phyloP scores from a whole-genome alignment of 2,888 invertebrate genomes.

The Lamellibrachia satsuma region DNA sequence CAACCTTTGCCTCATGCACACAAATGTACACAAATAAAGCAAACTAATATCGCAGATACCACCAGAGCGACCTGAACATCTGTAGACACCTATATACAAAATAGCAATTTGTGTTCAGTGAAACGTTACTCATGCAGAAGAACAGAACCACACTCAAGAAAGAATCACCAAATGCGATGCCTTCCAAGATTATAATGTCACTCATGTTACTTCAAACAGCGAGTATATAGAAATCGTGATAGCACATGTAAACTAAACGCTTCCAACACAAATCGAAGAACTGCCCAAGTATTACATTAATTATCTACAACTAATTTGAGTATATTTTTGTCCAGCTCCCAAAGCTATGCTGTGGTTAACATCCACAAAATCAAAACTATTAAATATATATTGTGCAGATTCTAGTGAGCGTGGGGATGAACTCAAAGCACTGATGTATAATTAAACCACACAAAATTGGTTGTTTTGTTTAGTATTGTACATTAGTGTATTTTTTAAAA shows the following conservation, averaged over 20 bases:
- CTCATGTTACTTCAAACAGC: background rate
- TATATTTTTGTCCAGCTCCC: background rate
- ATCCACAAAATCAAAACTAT: background rate
- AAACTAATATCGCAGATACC: constrained; percentile 14
- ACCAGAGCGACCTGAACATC: background rate
- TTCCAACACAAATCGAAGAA: background rate
- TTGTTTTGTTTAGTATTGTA: background rate
- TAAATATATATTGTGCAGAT: background rate
- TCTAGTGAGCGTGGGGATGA: background rate
- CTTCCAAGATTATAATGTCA: background rate
- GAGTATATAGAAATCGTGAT: background rate
- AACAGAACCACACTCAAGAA: background rate
- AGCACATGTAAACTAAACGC: background rate
- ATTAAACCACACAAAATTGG: background rate
- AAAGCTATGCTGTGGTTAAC: background rate
- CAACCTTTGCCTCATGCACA: background rate
- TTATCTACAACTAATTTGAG: background rate
- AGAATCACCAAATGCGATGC: background rate
- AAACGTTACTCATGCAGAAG: background rate
- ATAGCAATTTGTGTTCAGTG: no score
- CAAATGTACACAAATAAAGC: constrained; percentile 3
- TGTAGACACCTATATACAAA: background rate
- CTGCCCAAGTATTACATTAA: background rate
- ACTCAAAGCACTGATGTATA: background rate
- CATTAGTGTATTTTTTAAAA: background rate